These are phyloP conservation scores for Psilopsiagon aurifrons DNA, from an alignment of 2,113 vertebrate species.

Conservation along the genomic window DNA sequence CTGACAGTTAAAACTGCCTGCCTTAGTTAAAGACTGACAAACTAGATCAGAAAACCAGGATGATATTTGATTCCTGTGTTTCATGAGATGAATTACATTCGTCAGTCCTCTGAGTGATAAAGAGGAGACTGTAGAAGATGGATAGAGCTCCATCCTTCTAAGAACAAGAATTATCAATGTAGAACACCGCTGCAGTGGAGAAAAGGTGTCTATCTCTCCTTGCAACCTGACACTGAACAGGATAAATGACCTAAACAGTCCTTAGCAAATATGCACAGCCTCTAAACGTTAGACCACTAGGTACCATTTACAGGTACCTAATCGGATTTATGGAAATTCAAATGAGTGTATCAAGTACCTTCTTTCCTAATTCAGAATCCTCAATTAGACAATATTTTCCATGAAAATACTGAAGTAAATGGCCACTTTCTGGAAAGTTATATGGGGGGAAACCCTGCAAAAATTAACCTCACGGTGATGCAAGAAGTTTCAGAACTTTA, in stretches of 20 bases:
- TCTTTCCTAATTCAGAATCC: neutral
- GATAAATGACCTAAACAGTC: neutral
- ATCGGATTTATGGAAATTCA: neutral
- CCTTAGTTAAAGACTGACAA: neutral
- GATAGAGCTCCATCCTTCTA: neutral
- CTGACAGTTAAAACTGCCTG: neutral
- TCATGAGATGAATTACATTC: neutral
- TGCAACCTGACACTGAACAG: neutral
- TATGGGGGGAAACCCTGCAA: neutral
- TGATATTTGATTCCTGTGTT: neutral
- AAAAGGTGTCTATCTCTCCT: neutral
- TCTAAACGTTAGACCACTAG: neutral
- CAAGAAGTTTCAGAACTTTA: neutral
- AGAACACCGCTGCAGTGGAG: neutral
- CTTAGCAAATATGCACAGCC: neutral
- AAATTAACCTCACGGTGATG: neutral
- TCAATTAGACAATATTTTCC: neutral
- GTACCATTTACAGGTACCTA: neutral
- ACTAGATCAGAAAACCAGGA: neutral
- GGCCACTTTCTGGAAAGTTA: neutral
- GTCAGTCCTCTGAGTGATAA: neutral
- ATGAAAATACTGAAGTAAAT: neutral
- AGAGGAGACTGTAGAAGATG: neutral
- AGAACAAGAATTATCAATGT: neutral
- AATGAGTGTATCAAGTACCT: neutral